These are phyloP conservation scores for Gallinago stenura DNA, from an alignment of 2,797 vertebrate genomes.

Conservation along the genomic window DNA sequence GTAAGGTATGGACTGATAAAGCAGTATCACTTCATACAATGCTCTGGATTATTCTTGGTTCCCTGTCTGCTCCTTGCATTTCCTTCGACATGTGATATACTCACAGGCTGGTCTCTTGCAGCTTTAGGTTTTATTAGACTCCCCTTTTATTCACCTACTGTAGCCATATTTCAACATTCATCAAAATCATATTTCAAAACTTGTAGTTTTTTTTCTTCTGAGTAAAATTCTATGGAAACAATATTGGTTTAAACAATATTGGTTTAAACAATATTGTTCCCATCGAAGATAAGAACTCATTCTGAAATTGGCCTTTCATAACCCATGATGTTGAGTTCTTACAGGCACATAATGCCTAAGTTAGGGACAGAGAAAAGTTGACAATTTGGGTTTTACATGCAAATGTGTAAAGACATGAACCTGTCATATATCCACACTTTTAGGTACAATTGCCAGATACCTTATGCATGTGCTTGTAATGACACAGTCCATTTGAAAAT, in stretches of 20 bases:
- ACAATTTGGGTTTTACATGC: neutral
- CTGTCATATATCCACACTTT: neutral
- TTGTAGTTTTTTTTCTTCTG: neutral
- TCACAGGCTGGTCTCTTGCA: neutral
- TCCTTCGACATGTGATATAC: fast-evolving
- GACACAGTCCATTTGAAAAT: neutral
- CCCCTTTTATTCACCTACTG: neutral
- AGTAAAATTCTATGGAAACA: neutral
- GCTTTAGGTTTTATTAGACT: neutral
- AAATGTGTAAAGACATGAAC: neutral
- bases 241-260: neutral
- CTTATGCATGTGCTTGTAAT: neutral
- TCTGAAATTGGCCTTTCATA: neutral
- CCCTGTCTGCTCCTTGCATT: neutral
- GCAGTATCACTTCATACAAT: neutral
- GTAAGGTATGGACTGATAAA: neutral
- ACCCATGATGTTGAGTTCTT: neutral
- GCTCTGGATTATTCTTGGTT: neutral
- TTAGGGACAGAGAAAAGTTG: neutral
- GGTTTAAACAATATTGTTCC: no score
- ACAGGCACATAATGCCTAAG: neutral
- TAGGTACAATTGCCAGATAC: neutral
- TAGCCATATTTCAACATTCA: neutral
- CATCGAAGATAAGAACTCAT: neutral
- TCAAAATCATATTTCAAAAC: neutral